phyloP scores from a whole-genome alignment of 2,888 invertebrate genomes.

The Galerucella pusilla region DNA sequence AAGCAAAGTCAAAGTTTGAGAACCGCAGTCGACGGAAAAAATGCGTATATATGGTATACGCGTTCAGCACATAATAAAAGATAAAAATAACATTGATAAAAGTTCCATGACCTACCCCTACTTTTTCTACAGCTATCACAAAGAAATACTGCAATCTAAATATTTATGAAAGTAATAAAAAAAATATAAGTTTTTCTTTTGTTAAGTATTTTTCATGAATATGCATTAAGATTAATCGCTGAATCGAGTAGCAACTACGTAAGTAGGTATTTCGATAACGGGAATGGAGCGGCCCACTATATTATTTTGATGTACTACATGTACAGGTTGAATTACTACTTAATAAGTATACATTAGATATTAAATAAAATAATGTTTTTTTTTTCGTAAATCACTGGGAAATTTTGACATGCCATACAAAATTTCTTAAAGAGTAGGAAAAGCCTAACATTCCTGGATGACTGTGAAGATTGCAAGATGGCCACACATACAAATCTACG shows the following conservation, averaged over 20 bases:
- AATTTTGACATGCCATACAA: too few species aligned
- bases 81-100: conserved; percentile 60
- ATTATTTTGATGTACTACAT: background rate
- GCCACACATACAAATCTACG: too few species aligned
- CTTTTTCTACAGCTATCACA: conserved; percentile 48
- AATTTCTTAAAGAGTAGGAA: too few species aligned
- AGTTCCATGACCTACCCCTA: conserved; percentile 63
- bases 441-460: too few species aligned
- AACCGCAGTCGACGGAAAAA: conserved; percentile 43
- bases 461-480: too few species aligned
- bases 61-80: conserved; percentile 41
- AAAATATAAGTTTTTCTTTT: conserved; percentile 43
- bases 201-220: conserved; percentile 43
- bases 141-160: conserved; percentile 55
- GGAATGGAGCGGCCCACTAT: background rate
- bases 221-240: conserved; percentile 31
- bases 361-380: background rate
- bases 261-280: conserved; percentile 6
- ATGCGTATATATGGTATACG: conserved; percentile 35
- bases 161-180: conserved; percentile 46
- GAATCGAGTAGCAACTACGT: background rate
- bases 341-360: background rate
- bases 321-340: background rate
- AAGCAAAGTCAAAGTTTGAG: conserved; percentile 38
- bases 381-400: background rate